Evolutionary conservation across 2,888 invertebrate species (phyloP).

Genomic region (Scaptomyza reducta): DNA sequence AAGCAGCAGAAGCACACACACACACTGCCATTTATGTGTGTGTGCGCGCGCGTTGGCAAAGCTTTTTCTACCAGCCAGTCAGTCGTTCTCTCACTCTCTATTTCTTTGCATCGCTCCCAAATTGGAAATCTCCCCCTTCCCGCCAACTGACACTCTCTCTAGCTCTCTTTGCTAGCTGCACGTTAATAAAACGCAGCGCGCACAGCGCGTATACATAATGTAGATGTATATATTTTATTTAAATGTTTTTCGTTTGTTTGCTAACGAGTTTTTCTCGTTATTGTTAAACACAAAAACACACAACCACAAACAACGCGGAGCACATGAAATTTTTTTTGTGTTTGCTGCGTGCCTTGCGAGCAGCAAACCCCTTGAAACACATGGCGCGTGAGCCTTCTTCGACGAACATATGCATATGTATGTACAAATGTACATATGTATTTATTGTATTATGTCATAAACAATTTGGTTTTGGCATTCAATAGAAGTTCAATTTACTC

Average conservation of each 20-base stretch:
- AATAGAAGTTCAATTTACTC: constrained; percentile 58
- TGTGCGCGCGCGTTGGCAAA: constrained; percentile 40
- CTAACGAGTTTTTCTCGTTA: constrained; percentile 73
- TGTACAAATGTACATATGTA: constrained; percentile 2
- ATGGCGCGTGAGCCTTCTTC: constrained; percentile 45
- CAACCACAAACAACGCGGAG: constrained; percentile 3
- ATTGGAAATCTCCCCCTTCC: constrained; percentile 5
- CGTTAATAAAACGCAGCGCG: constrained; percentile 68
- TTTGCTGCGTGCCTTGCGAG: constrained; percentile 29
- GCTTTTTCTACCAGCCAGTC: constrained; percentile 57
- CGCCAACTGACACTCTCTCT: neutral
- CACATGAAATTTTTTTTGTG: constrained; percentile 28
- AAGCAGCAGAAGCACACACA: constrained; percentile 64
- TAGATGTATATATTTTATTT: constrained; percentile 55
- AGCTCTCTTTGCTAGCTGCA: constrained; percentile 22
- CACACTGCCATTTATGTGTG: constrained; percentile 9
- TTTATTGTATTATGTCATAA: constrained; percentile 71
- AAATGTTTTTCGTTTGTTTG: constrained; percentile 66
- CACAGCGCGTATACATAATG: constrained; percentile 72
- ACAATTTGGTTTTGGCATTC: constrained; percentile 55
- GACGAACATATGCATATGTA: constrained; percentile 5
- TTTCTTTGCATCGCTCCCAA: constrained; percentile 24
- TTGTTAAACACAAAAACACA: constrained; percentile 32
- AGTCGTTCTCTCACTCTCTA: constrained; percentile 45
- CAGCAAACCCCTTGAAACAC: constrained; percentile 48